phyloP scores from a whole-genome alignment of 2,113 vertebrate genomes.

The Fulica atra region DNA sequence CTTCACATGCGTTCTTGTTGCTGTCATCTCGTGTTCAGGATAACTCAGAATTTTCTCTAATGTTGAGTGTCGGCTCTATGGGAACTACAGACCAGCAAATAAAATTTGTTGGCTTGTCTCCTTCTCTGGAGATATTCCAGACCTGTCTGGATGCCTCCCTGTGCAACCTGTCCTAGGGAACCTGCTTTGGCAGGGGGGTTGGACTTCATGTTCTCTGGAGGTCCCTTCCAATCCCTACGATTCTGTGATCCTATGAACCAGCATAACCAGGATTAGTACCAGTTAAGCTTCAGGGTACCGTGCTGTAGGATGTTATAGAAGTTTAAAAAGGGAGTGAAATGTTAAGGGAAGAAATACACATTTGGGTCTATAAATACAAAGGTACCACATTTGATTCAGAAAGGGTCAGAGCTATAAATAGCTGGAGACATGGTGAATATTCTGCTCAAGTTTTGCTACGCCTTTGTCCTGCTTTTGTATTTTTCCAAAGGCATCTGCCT shows the following conservation, averaged over 20 bases:
- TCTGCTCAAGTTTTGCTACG: not conserved
- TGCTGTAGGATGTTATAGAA: not conserved
- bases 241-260: not conserved
- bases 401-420: not conserved
- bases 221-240: too few relatives aligned
- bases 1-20: not conserved
- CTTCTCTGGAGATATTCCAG: too few relatives aligned
- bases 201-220: too few relatives aligned
- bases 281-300: not conserved
- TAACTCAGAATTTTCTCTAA: not conserved
- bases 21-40: not conserved
- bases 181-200: too few relatives aligned
- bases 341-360: not conserved
- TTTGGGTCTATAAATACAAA: not conserved
- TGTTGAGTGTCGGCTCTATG: not conserved
- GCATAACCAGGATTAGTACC: rapidly evolving
- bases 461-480: not conserved
- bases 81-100: not conserved
- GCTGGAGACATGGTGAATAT: not conserved
- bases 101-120: not conserved
- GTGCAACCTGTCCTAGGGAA: too few relatives aligned
- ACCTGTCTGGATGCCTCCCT: too few relatives aligned
- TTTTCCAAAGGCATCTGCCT: not conserved
- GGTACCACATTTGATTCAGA: not conserved
- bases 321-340: not conserved